phyloP scores from a whole-genome alignment of 2,113 vertebrate species.

The Pelobates fuscus region DNA sequence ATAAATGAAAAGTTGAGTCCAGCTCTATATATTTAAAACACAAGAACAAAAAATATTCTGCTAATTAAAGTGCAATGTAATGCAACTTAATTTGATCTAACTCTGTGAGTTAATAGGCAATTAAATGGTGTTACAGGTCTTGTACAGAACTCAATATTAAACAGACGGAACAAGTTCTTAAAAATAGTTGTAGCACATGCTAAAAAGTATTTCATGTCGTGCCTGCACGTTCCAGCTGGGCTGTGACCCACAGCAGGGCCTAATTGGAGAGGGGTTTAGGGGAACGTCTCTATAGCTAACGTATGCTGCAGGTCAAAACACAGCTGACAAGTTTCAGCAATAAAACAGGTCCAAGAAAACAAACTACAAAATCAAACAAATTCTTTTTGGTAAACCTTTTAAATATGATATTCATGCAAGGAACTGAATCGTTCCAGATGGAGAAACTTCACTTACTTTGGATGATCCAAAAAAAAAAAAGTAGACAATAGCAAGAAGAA shows the following conservation, averaged over 20 bases:
- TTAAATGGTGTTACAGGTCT: neutral
- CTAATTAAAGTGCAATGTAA: no score
- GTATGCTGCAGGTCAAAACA: constrained; percentile 45
- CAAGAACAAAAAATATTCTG: no score
- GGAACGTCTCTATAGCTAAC: constrained; percentile 33
- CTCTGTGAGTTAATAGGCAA: no score
- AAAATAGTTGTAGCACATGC: constrained; percentile 28
- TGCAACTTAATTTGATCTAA: no score
- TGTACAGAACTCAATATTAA: neutral
- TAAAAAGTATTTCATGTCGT: constrained; percentile 40
- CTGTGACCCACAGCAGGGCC: constrained; percentile 41
- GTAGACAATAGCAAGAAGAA: constrained; percentile 35
- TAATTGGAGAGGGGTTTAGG: constrained; percentile 40
- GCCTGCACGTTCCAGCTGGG: constrained; percentile 37
- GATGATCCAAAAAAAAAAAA: constrained; percentile 23
- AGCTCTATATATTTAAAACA: no score
- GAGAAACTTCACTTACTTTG: constrained; percentile 12
- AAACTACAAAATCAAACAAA: constrained; percentile 43
- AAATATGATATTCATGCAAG: constrained; percentile 29
- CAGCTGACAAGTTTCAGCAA: constrained; percentile 45
- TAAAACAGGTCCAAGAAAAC: constrained; percentile 37
- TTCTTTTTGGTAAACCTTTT: constrained; percentile 27
- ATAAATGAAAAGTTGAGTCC: no score
- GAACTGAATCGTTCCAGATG: constrained; percentile 42
- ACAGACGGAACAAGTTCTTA: neutral